phyloP scores from a whole-genome alignment of 1,140 invertebrate species.

The Drosophila subobscura region DNA sequence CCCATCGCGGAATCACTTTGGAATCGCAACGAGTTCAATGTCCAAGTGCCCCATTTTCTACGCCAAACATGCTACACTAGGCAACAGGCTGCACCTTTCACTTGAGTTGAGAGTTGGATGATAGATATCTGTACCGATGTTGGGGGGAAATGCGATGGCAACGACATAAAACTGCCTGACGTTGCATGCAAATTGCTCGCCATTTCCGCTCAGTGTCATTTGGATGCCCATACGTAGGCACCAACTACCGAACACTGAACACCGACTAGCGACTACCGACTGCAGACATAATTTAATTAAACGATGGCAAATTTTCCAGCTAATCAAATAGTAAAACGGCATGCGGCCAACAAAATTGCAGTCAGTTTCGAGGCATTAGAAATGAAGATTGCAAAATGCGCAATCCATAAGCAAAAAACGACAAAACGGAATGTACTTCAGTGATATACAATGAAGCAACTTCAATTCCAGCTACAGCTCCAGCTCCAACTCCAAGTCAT shows the following conservation, averaged over 20 bases:
- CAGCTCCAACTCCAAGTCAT: constrained; percentile 6
- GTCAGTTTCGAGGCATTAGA: constrained; percentile 53
- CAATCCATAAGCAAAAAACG: constrained; percentile 1
- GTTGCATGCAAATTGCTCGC: constrained; percentile 74
- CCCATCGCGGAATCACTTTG: constrained; percentile 30
- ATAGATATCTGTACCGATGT: no score
- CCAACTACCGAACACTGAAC: constrained; percentile 21
- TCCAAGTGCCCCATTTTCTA: constrained; percentile 29
- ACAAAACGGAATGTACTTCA: constrained; percentile 29
- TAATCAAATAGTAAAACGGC: constrained; percentile 66
- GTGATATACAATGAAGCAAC: constrained; percentile 42
- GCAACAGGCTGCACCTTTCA: constrained; percentile 48
- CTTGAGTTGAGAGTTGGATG: neutral
- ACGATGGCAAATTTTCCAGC: constrained; percentile 77
- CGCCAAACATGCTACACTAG: constrained; percentile 14
- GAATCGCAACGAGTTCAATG: constrained; percentile 43
- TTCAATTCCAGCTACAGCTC: constrained; percentile 11
- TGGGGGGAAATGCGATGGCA: constrained; percentile 14
- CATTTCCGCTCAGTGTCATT: constrained; percentile 76
- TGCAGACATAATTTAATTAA: constrained; percentile 77
- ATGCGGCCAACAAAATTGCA: constrained; percentile 42
- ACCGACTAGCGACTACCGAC: constrained; percentile 30
- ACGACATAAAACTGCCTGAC: constrained; percentile 41
- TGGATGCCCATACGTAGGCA: constrained; percentile 57
- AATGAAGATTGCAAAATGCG: constrained; percentile 56